A percentile compares a stretch with the other conserved stretches of the same genome.
Conservation (phyloP, 2,888 invertebrate species). For the Aphrophora alni region DNA sequence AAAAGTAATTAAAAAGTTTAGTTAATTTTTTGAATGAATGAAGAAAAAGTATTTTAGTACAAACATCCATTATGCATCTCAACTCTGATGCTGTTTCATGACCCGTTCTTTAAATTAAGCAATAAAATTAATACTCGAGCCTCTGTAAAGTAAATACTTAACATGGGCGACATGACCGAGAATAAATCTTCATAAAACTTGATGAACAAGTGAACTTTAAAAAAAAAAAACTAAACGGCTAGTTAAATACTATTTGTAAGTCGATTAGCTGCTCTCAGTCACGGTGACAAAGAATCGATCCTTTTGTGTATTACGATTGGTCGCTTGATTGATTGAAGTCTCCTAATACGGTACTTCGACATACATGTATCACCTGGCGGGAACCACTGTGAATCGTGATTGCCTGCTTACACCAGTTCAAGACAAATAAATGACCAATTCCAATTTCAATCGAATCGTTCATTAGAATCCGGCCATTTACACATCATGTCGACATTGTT, state of each 20-base stretch:
- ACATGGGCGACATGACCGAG: background rate
- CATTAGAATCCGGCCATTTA: background rate
- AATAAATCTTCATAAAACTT: background rate
- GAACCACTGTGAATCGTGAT: background rate
- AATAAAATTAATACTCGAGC: background rate
- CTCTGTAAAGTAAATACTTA: background rate
- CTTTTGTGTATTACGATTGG: background rate
- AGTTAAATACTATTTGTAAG: constrained; percentile 4
- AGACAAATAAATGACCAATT: background rate
- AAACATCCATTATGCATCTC: background rate
- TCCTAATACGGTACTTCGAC: background rate
- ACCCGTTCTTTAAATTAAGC: background rate
- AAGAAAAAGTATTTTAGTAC: background rate
- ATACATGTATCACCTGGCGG: background rate
- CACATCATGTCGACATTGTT: background rate
- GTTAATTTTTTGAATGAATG: background rate
- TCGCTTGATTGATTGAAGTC: background rate
- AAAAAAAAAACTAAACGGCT: background rate
- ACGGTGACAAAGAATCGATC: background rate
- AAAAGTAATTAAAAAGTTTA: background rate
- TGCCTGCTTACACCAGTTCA: background rate
- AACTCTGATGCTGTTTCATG: background rate
- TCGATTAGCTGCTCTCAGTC: background rate
- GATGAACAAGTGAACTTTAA: background rate
- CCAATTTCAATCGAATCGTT: background rate